Evolutionary conservation across 2,797 vertebrate genomes (phyloP).

Genomic region (Cetoscarus ocellatus): DNA sequence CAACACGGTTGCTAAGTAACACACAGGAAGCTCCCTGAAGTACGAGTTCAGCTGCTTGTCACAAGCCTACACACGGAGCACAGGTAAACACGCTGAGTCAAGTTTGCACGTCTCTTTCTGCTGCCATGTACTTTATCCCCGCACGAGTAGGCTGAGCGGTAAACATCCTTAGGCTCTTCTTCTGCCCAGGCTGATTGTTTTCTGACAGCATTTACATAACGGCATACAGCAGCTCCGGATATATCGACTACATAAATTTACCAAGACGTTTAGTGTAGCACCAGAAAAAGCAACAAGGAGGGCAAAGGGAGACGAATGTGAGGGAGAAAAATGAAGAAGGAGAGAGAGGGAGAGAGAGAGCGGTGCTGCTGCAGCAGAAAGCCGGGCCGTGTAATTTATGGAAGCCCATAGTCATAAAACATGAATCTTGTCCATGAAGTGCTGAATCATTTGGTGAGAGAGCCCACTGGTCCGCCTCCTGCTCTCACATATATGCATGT

Average conservation of each 20-base stretch:
- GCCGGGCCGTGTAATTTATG: conserved; percentile 69
- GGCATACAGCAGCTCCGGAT: conserved; percentile 11
- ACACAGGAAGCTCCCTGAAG: conserved; percentile 71
- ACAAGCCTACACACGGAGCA: conserved; percentile 64
- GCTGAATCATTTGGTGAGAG: conserved; percentile 73
- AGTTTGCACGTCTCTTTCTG: conserved; percentile 31
- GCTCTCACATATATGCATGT: conserved; percentile 57
- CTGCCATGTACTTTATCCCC: conserved; percentile 17
- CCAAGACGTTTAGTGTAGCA: conserved; percentile 26
- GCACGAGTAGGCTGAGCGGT: conserved; percentile 26
- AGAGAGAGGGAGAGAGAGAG: not conserved
- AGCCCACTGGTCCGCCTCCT: conserved; percentile 59
- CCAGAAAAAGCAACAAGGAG: conserved; percentile 19
- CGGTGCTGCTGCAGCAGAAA: conserved; percentile 60
- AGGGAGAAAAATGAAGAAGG: conserved; percentile 2
- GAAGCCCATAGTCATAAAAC: conserved; percentile 77
- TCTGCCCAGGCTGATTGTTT: conserved; percentile 9
- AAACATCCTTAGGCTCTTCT: conserved; percentile 24
- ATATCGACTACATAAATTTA: conserved; percentile 33
- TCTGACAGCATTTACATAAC: conserved; percentile 31
- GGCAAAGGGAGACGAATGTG: not conserved
- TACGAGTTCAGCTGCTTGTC: conserved; percentile 68
- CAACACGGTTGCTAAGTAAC: conserved; percentile 82
- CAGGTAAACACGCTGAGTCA: conserved; percentile 72
- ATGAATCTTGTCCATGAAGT: conserved; percentile 80